Evolutionary conservation across 2,888 invertebrate genomes (phyloP).

Genomic region (Azorinus chamasolen): DNA sequence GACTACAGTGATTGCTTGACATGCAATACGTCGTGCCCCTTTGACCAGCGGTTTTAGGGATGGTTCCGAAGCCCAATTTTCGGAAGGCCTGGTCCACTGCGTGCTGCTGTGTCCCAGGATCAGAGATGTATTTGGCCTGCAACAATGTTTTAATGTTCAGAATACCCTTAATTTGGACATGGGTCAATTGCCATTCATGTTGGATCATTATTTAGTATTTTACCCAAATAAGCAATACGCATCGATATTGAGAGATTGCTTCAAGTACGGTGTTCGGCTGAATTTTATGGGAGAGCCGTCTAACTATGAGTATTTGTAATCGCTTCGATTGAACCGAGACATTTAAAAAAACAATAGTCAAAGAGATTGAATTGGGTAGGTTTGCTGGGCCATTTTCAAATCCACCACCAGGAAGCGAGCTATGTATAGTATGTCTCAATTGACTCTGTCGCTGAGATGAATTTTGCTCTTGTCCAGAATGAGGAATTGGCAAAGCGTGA

Average conservation of each 20-base stretch:
- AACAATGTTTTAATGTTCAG: not conserved
- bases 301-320: constrained; percentile 18
- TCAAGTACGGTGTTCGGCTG: constrained; percentile 12
- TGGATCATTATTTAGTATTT: not conserved
- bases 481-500: constrained; percentile 30
- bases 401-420: constrained; percentile 8
- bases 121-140: not conserved
- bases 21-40: not conserved
- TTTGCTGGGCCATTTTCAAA: constrained; percentile 34
- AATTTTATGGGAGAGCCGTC: not conserved
- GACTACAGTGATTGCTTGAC: not conserved
- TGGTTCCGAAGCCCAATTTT: not conserved
- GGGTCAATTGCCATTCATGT: not conserved
- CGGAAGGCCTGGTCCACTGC: not conserved
- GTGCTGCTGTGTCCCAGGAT: too few relatives aligned
- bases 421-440: constrained; percentile 23
- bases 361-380: constrained; percentile 4
- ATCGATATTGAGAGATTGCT: constrained; percentile 9
- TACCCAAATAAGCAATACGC: not conserved
- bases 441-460: constrained; percentile 16
- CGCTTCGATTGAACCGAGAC: constrained; percentile 17
- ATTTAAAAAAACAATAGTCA: constrained; percentile 9
- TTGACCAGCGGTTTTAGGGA: not conserved
- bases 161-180: not conserved
- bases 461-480: not conserved